A percentile compares a stretch with the other conserved stretches of the same genome.
These are phyloP conservation scores for Pogonophryne albipinna DNA, from an alignment of 2,797 vertebrate species.

Conservation along the genomic window DNA sequence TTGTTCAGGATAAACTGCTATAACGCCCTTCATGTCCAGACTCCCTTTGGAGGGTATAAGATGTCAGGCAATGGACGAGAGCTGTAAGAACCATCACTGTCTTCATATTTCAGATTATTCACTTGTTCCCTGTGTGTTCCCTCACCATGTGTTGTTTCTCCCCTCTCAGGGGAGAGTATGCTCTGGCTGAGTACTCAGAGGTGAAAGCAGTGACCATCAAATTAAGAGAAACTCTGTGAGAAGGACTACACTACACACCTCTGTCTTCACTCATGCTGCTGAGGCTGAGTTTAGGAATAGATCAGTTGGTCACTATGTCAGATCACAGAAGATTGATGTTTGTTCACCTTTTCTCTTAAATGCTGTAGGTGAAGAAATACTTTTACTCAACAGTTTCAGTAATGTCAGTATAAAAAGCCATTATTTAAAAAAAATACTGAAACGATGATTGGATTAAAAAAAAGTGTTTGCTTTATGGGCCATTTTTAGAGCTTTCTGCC, in stretches of 20 bases:
- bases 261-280: slow-evolving; percentile 1
- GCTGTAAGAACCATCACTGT: slow-evolving; percentile 86
- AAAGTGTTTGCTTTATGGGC: not conserved
- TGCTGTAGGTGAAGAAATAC: not conserved
- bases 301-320: not conserved
- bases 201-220: slow-evolving; percentile 96
- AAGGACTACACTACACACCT: not conserved
- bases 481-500: not conserved
- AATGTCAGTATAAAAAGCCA: not conserved
- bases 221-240: slow-evolving; percentile 87
- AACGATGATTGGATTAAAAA: not conserved
- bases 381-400: slow-evolving; percentile 13
- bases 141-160: slow-evolving; percentile 28
- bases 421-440: not conserved
- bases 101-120: not conserved
- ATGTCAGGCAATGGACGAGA: slow-evolving; percentile 98
- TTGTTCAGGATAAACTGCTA: slow-evolving; percentile 95
- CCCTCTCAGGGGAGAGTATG: slow-evolving; percentile 91
- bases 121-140: not conserved
- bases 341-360: not conserved
- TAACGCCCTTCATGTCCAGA: slow-evolving; percentile 92
- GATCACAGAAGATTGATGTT: not conserved
- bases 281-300: not conserved
- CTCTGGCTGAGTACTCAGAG: slow-evolving; percentile 92
- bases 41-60: slow-evolving; percentile 95